Conservation (phyloP, 2,888 invertebrate genomes). For the Chromoteleia sp. region DNA sequence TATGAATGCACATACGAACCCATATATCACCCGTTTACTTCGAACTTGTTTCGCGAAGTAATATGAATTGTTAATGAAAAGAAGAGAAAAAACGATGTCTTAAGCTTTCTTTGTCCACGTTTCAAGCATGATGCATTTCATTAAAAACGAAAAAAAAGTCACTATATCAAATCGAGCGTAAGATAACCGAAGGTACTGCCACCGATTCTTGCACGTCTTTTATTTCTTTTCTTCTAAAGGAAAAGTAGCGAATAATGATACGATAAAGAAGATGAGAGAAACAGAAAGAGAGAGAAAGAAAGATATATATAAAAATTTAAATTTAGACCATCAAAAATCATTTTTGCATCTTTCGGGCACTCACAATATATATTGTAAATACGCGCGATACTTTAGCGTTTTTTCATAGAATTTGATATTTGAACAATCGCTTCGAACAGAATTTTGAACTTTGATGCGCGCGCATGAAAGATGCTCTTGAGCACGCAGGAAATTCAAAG, state of each 20-base stretch:
- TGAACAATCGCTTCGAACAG: constrained; percentile 63
- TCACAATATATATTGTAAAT: constrained; percentile 62
- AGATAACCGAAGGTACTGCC: constrained; percentile 56
- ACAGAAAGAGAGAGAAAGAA: constrained; percentile 11
- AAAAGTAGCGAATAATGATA: constrained; percentile 19
- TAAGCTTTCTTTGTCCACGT: constrained; percentile 54
- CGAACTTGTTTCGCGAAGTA: neutral
- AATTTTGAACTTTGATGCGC: constrained; percentile 45
- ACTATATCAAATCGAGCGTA: constrained; percentile 45
- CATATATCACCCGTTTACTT: neutral
- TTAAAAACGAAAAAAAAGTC: constrained; percentile 2
- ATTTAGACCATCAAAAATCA: constrained; percentile 46
- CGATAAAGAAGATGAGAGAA: constrained; percentile 24
- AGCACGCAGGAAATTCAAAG: neutral
- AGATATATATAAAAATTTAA: constrained; percentile 28
- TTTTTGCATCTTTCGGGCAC: constrained; percentile 62
- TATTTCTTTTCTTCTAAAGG: constrained; percentile 15
- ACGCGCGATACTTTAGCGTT: constrained; percentile 57
- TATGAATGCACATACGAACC: neutral
- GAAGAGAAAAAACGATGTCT: constrained; percentile 34
- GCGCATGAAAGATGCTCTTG: constrained; percentile 7
- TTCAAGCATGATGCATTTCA: constrained; percentile 22
- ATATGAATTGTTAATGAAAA: constrained; percentile 8
- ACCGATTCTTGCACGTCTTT: constrained; percentile 54
- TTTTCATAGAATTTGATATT: constrained; percentile 71